Evolutionary conservation across 2,888 invertebrate species (phyloP), one percentile per base, ranked within the genome.

Genomic region (Nephrotoma appendiculata): DNA sequence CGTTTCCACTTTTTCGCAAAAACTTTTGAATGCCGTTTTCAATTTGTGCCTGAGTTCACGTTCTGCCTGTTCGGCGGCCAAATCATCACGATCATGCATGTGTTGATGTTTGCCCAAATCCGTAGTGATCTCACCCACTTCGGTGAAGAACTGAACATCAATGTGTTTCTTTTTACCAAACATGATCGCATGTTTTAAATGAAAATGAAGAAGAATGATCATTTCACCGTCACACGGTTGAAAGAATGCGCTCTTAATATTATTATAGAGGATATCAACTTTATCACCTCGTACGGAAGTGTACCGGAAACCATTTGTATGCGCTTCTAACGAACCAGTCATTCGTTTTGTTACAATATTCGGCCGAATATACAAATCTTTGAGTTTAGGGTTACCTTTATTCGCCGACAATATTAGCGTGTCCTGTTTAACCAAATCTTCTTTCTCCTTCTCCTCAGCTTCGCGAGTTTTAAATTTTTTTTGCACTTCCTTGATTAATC

Each of bases 261-360:
- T 99, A 92, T 99, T 99, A 92, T 99, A 99, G 86, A 99, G 92
- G 89, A 99, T 99, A 90, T 99, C 99, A 6, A 99, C 99, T 93
- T 99, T 99, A 90, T 99, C 99, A 5, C 99, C 99, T 89, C 99
- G 95, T n/a, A 99, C 98, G 0, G 99, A 99, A 0, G 99, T 99
- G 90, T 99, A 99, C 52, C 99, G 94, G 90, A 98, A 98, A 11
- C 99, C 99, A 90, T 99, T 99, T 0, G 95, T 94, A 90, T 99
- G 99, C 0, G 99, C 97, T 92, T 99, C 99, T 88, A 99, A 92
- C 2, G 96, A 95, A 42, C 97, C 98, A 41, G 97, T 97, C 95
- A 99, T 98, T 90, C 99, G 94, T 91, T 98, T 98, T 0, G 98
- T 97, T 1, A 99, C 98, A 90, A 99, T 98, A 91, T 99, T 99